These are phyloP conservation scores for Hippolais icterina DNA, from an alignment of 2,113 vertebrate species.

Conservation along the genomic window DNA sequence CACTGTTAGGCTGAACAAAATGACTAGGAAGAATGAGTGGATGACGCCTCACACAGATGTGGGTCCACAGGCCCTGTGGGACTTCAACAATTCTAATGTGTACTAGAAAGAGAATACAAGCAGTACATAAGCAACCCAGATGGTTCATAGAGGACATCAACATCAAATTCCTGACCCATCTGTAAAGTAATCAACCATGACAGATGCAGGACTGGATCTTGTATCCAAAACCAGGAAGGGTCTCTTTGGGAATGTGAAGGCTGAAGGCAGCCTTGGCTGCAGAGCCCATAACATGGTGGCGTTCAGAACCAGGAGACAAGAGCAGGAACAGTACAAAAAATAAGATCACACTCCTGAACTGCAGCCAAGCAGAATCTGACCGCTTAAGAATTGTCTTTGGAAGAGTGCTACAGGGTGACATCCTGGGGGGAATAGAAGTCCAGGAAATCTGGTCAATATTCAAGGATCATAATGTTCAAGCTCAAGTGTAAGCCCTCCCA, in stretches of 20 bases:
- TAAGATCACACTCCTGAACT: not conserved
- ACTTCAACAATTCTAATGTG: not conserved
- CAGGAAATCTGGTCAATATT: not conserved
- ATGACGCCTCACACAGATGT: not conserved
- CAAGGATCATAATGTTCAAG: not conserved
- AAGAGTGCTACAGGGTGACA: not conserved
- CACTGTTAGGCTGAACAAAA: not conserved
- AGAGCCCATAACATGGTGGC: not conserved
- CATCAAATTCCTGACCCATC: not conserved
- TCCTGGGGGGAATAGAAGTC: not conserved
- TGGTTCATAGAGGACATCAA: not conserved
- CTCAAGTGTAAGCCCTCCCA: not conserved
- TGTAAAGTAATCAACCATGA: not conserved
- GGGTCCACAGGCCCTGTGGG: not conserved
- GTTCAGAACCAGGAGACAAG: not conserved
- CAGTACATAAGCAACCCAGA: not conserved
- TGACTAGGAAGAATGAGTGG: not conserved
- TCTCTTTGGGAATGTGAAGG: not conserved
- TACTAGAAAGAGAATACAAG: not conserved
- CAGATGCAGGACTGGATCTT: not conserved
- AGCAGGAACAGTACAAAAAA: not conserved
- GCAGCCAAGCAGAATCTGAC: not conserved
- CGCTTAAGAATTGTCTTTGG: not conserved
- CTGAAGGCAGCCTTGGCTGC: not conserved
- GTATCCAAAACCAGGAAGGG: not conserved